A percentile compares a stretch with the other conserved stretches of the same genome.
Conservation (phyloP, 2,888 invertebrate species). For the Byasa hedistus region DNA sequence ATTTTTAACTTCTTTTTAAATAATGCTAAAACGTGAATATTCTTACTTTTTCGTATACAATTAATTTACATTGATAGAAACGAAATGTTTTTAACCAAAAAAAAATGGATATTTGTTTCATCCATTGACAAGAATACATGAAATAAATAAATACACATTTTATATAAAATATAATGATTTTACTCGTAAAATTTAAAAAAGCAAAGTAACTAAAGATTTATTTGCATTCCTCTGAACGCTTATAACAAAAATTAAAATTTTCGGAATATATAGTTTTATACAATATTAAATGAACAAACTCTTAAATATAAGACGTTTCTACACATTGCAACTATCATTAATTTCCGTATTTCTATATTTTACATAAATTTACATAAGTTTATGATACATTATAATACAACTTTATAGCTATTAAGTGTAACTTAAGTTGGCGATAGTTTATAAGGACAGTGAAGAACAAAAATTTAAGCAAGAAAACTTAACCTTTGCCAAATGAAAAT, state of each 20-base stretch:
- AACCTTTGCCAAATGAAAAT: constrained; percentile 15
- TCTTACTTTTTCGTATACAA: constrained; percentile 5
- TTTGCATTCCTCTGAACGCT: not conserved
- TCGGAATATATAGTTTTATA: not conserved
- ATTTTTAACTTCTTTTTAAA: constrained; percentile 10
- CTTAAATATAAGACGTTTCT: not conserved
- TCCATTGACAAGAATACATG: too few species aligned
- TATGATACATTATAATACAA: constrained; percentile 24
- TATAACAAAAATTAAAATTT: constrained; percentile 1
- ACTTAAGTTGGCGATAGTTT: constrained; percentile 14
- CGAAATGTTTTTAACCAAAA: not conserved
- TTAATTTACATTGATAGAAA: constrained; percentile 15
- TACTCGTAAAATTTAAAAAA: not conserved
- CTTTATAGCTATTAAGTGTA: constrained; percentile 13
- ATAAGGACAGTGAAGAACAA: constrained; percentile 19
- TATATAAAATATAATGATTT: not conserved
- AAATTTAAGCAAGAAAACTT: constrained; percentile 23
- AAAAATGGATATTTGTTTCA: too few species aligned
- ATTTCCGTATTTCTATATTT: constrained; percentile 16
- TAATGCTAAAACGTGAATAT: constrained; percentile 27
- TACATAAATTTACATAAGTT: constrained; percentile 19
- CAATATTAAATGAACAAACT: not conserved
- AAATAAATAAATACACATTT: not conserved
- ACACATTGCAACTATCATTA: constrained; percentile 3
- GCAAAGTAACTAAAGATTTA: not conserved